Conservation (phyloP, 92 coral and sea anemone species). For the Montipora capitata region DNA sequence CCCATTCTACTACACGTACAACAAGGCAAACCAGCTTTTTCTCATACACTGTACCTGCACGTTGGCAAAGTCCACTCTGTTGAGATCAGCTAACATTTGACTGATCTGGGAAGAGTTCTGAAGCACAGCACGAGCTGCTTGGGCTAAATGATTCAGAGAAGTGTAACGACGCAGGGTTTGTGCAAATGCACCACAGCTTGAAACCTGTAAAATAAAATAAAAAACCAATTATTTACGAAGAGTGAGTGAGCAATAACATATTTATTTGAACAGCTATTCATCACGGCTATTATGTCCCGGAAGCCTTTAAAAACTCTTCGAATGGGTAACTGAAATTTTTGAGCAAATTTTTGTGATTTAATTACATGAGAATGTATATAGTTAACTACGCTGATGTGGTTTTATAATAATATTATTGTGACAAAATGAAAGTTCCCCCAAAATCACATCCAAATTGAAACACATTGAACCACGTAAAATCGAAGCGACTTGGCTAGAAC, state of each 20-base stretch:
- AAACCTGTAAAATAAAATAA: slow-evolving; percentile 66
- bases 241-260: not conserved
- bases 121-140: slow-evolving; percentile 98
- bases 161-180: slow-evolving; percentile 99
- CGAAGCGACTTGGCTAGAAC: too few relatives aligned
- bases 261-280: not conserved
- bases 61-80: slow-evolving; percentile 99
- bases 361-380: too few relatives aligned
- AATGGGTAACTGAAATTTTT: too few relatives aligned
- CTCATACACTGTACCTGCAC: slow-evolving; percentile 81
- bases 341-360: too few relatives aligned
- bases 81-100: slow-evolving; percentile 97
- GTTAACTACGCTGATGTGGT: too few relatives aligned
- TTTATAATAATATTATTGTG: too few relatives aligned
- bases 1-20: too few relatives aligned
- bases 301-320: not conserved
- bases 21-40: not conserved
- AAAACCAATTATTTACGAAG: too few relatives aligned
- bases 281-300: not conserved
- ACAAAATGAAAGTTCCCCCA: too few relatives aligned
- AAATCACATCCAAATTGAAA: too few relatives aligned
- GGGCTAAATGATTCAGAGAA: slow-evolving; percentile 98
- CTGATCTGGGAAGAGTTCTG: slow-evolving; percentile 98
- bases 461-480: too few relatives aligned
- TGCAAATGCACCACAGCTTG: slow-evolving; percentile 98